phyloP scores from a whole-genome alignment of 2,888 invertebrate species.

The Drosophila limbata region DNA sequence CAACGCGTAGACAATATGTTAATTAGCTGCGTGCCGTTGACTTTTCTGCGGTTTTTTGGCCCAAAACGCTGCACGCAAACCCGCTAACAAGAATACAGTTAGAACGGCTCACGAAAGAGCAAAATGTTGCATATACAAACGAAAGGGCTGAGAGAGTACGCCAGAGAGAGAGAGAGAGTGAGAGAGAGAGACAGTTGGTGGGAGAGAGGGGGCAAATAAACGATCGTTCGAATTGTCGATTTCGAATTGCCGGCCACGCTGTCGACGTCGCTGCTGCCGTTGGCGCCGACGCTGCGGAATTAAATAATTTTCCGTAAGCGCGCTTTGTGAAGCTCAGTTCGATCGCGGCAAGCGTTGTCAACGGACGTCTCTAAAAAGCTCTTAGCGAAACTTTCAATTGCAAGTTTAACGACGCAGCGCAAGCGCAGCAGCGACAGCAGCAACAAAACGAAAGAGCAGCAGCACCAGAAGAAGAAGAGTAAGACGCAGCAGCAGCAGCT shows the following conservation, averaged over 20 bases:
- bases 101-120: constrained; percentile 51
- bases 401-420: constrained; percentile 39
- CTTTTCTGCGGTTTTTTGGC: constrained; percentile 10
- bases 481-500: constrained; percentile 13
- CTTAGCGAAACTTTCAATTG: constrained; percentile 26
- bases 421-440: constrained; percentile 25
- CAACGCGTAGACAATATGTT: constrained; percentile 21
- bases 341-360: constrained; percentile 75
- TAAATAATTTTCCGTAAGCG: constrained; percentile 77
- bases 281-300: constrained; percentile 53
- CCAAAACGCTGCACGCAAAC: constrained; percentile 44
- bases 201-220: constrained; percentile 12
- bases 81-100: constrained; percentile 35
- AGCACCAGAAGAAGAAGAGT: constrained; percentile 7
- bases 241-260: constrained; percentile 21
- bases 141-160: not conserved
- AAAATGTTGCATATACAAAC: not conserved
- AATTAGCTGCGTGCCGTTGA: constrained; percentile 27
- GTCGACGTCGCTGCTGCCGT: constrained; percentile 6
- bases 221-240: constrained; percentile 36
- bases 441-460: not conserved
- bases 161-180: constrained; percentile 1
- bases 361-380: constrained; percentile 65
- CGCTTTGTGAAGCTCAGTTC: constrained; percentile 78
- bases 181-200: not conserved